Evolutionary conservation across 2,113 vertebrate genomes (phyloP), one percentile per base, ranked within the genome.

Genomic region (Nibea coibor): DNA sequence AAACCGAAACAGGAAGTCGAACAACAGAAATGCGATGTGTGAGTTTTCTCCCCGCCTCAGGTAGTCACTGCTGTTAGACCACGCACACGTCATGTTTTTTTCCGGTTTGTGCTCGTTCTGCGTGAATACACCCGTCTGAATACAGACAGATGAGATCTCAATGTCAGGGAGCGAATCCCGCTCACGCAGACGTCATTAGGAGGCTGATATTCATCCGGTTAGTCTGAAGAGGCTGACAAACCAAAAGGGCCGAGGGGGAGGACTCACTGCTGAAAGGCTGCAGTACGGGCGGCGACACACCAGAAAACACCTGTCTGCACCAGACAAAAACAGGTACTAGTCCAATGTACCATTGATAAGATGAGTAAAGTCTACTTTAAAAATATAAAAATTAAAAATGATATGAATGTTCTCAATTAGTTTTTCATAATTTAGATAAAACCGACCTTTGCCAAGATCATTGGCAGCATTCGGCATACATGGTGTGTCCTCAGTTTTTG

Each of bases 121-220:
- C 54, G 68, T 68, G 57, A 19, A 48, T 6, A 56, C 35, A 39
- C 35, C 8, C 35, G 35, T 39, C 35, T 39, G 6, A 39, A 72
- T 79, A 76, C 84, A 81, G 80, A 80, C 24, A 28, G 79, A 82
- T 84, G 88, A 85, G 66, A 65, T 54, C 70, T 70, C 4, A 1
- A 45, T 59, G 48, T 51, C 61, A 20, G 69, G 69, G 61, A 74
- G 67, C 77, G 17, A 50, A 81, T 81, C 57, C 75, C 56, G 51
- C 73, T 87, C 78, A 80, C 72, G 64, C 62, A 80, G 74, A 82
- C 75, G 80, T 75, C 81, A 86, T 84, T 86, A 87, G 83, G 67
- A 76, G 75, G 47, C 75, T 78, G 86, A 89, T 87, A 86, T 83
- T 85, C 86, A 89, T 84, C 85, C 78, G 75, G 78, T 86, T 89